Conservation (phyloP, 1,140 invertebrate species). For the Oscheius sp. region DNA sequence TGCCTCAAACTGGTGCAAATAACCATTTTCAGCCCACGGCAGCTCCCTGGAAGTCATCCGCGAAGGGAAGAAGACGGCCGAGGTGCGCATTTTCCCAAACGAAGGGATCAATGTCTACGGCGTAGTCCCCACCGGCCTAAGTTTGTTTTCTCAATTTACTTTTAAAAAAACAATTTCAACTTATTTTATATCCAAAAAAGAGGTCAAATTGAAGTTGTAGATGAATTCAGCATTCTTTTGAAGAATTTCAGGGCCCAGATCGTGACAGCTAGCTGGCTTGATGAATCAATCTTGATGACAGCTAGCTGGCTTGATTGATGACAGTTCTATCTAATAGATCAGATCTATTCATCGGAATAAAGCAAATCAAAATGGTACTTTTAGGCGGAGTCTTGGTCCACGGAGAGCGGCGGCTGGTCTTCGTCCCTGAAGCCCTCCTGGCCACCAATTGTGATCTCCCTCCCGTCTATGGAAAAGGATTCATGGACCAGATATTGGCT, state of each 20-base stretch:
- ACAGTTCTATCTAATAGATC: too few relatives aligned
- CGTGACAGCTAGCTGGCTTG: too few relatives aligned
- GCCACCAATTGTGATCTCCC: too few relatives aligned
- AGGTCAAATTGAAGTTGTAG: background rate
- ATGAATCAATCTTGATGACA: too few relatives aligned
- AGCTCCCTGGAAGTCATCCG: background rate
- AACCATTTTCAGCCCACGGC: too few relatives aligned
- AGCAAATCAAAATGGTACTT: too few relatives aligned
- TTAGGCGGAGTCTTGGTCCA: background rate
- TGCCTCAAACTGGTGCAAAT: too few relatives aligned
- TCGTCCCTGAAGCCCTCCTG: background rate
- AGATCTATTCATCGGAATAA: too few relatives aligned
- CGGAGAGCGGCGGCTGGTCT: background rate
- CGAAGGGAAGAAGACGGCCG: background rate
- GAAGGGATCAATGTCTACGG: background rate
- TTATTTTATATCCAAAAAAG: background rate
- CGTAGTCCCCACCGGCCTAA: background rate
- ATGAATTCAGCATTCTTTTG: background rate
- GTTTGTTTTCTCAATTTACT: background rate
- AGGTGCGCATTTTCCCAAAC: background rate
- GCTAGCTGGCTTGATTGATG: too few relatives aligned
- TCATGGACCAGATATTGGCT: background rate
- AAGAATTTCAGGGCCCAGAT: background rate
- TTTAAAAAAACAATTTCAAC: background rate
- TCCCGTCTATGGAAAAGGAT: too few relatives aligned